Base-by-base conservation (phyloP, 1,140 invertebrate species). In the Prorops nasuta region DNA sequence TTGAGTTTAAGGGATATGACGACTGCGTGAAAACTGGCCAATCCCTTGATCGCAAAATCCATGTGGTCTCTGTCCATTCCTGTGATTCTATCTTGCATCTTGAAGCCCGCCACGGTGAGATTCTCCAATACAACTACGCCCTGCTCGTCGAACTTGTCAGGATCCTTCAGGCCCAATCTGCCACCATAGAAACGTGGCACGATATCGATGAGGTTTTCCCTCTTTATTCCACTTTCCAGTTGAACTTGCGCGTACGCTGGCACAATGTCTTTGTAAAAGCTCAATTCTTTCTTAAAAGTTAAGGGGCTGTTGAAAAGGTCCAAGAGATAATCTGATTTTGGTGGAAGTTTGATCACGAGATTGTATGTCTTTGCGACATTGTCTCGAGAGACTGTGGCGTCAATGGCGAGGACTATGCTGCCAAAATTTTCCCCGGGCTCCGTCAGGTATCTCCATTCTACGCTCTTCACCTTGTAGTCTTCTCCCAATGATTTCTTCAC, bases 391-490 rank as follows among this genome's bases (percentile, higher is more conserved):
- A 77, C 3, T 6, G 51, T 66, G 3, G 72, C 54, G 21, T 71
- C 63, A 3, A 85, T 61, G 1, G 72, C 69, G 12, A 83, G 45
- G 62, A 84, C 84, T 2, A 80, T 19, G 64, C 83, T 84, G 4
- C 81, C 82, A 56, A 82, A 84, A 60, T 85, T 84, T 40, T 84
- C 83, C 1, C 83, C 83, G 0, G 81, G 79, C 40, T 79, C 76
- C 4, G 81, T 83, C 12, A 84, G 24, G 14, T 70, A 62, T 19
- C 65, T 75, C 73, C 72, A 76, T 47, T 64, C 49, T 2, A 61
- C 24, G 1, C 61, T 39, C 12, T 69, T 21, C 18, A 76, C 58
- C 28, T 62, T 56, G 3, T 67, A 22, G 2, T 61, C 10, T 0
- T 45, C 22, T 3, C 62, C 66, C 7, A 75, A 17, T 1, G 40